Conservation (phyloP, 2,888 invertebrate species). For the Bibio marci region DNA sequence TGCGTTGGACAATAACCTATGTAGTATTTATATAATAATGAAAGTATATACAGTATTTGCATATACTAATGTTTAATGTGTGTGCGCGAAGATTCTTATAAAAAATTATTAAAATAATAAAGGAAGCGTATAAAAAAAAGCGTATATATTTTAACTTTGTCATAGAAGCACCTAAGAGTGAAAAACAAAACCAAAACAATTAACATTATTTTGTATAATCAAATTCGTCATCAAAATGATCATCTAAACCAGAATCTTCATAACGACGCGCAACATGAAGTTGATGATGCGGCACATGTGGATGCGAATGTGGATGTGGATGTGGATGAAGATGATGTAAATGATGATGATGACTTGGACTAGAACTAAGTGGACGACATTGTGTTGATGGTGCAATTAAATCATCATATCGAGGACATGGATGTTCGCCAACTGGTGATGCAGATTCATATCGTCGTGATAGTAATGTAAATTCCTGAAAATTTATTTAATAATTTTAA, state of each 20-base stretch:
- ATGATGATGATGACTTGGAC: slow-evolving; percentile 10
- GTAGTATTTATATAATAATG: too few relatives aligned
- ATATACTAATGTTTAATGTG: too few relatives aligned
- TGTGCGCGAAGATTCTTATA: too few relatives aligned
- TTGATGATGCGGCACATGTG: slow-evolving; percentile 3
- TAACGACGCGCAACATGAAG: slow-evolving; percentile 7
- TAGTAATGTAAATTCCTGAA: slow-evolving; percentile 56
- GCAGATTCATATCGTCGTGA: slow-evolving; percentile 51
- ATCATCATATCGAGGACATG: slow-evolving; percentile 24
- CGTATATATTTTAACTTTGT: too few relatives aligned
- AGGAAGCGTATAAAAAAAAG: too few relatives aligned
- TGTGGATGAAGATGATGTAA: not conserved
- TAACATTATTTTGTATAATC: slow-evolving; percentile 22
- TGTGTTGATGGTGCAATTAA: slow-evolving; percentile 21
- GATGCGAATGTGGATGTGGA: too few relatives aligned
- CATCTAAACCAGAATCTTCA: slow-evolving; percentile 10
- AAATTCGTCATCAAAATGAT: slow-evolving; percentile 21
- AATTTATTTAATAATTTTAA: too few relatives aligned
- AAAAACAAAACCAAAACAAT: too few relatives aligned
- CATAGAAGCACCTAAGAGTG: too few relatives aligned
- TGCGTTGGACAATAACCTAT: too few relatives aligned
- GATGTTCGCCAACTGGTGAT: slow-evolving; percentile 26
- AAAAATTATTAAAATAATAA: too few relatives aligned
- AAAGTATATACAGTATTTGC: too few relatives aligned
- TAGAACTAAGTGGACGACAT: slow-evolving; percentile 22